Conservation (phyloP, 30 jellyfish, hydroid and myxozoan genomes). For the Cassiopea xamachana region DNA sequence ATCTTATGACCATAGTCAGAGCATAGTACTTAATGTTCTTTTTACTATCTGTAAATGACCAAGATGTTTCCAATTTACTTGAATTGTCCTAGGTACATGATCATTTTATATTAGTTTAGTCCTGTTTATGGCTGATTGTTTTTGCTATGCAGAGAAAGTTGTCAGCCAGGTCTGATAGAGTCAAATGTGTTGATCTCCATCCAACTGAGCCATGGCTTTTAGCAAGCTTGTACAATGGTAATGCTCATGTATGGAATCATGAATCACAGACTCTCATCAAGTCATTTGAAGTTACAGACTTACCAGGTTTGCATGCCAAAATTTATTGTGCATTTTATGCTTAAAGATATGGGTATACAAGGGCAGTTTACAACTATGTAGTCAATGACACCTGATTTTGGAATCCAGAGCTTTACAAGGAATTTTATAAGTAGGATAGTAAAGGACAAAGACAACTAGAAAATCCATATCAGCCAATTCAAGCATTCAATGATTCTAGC, state of each 20-base stretch:
- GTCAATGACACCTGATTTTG: not conserved
- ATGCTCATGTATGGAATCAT: constrained; percentile 96
- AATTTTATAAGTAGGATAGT: no score
- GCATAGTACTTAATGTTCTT: no score
- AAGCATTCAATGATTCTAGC: no score
- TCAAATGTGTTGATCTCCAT: constrained; percentile 95
- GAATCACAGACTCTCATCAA: constrained; percentile 91
- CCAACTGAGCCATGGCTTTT: constrained; percentile 97
- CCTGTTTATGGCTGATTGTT: not conserved
- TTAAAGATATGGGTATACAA: not conserved
- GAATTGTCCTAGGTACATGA: no score
- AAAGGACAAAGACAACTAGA: no score
- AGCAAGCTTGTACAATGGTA: constrained; percentile 96
- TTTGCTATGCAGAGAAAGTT: constrained; percentile 67
- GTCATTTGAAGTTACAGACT: constrained; percentile 94
- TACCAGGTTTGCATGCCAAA: constrained; percentile 76
- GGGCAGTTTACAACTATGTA: not conserved
- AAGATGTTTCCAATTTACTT: no score
- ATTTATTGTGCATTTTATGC: not conserved
- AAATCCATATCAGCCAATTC: no score
- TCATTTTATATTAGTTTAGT: no score
- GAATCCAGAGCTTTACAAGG: no score
- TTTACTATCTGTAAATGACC: no score
- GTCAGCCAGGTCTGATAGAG: constrained; percentile 98
- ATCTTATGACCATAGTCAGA: no score